Base-by-base conservation (phyloP, 2,113 vertebrate genomes). In the Nycticryphes semicollaris region DNA sequence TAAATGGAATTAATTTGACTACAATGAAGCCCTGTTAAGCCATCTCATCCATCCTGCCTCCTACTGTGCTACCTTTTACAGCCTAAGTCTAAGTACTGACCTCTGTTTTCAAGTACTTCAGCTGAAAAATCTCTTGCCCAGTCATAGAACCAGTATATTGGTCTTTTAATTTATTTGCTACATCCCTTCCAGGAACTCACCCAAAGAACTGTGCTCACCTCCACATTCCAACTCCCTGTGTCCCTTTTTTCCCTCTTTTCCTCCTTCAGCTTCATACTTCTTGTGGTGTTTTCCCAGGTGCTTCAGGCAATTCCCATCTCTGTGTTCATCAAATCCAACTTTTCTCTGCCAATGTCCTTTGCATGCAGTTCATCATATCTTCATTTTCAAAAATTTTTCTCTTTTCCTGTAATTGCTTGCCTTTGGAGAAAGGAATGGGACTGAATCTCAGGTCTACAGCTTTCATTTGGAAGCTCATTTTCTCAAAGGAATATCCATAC, bases 1-100 rank as follows among this genome's bases (percentile, higher is more conserved):
- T 93, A 96, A 94, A 91, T 77, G 59, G 81, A 73, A 89, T 96
- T 94, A 95, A 95, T 95, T 95, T 94, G 45, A 59, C 83, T 90
- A 91, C 84, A 96, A 45, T 79, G 75, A 93, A 89, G 77, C 28
- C 82, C 60, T 86, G 57, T 92, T 86, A 76, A 80, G 48, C 39
- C 41, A 87, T 86, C 37, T 93, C 95, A 91, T 92, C 77, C 60
- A 48, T 95, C 47, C 91, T 64, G 48, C 57, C 86, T 83, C 78
- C 85, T 64, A 21, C 73, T 84, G 64, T 72, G 73, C 43, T 80
- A 48, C 54, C 18, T 47, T 35, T 74, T 41, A 62, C 11, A 87
- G 76, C 14, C 20, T 41, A 66, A 72, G 21, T 83, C 63, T 83
- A 77, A 93, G 72, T 90, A 90, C 48, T 78, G 85, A 51, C 62